Conservation (phyloP, 2,113 vertebrate species). For the Pseudorectes ferrugineus region DNA sequence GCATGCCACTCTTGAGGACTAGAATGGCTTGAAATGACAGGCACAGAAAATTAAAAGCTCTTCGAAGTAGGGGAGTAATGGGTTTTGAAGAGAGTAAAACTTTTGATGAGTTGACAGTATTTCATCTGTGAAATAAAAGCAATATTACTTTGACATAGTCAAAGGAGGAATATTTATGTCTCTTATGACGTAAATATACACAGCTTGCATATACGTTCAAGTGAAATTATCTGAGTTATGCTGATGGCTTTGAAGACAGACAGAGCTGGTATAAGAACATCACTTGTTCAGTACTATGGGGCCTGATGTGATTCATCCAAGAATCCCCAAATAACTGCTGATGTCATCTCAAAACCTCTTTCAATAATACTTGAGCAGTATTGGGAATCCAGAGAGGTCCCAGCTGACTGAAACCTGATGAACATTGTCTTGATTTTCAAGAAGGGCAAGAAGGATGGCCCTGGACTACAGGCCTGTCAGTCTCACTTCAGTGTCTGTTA, state of each 20-base stretch:
- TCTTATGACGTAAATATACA: neutral
- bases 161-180: neutral
- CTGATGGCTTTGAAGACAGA: neutral
- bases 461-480: neutral
- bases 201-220: neutral
- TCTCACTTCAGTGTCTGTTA: neutral
- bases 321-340: neutral
- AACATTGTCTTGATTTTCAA: neutral
- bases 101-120: neutral
- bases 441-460: neutral
- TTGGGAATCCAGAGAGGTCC: neutral
- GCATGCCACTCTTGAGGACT: neutral
- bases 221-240: neutral
- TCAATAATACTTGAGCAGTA: neutral
- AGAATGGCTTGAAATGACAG: neutral
- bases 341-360: neutral
- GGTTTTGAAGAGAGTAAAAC: neutral
- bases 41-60: conserved; percentile 6
- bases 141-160: neutral
- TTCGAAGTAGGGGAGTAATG: neutral
- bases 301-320: neutral
- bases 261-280: neutral
- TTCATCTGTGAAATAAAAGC: neutral
- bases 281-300: neutral
- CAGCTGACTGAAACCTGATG: neutral